These are phyloP conservation scores for Urocyon cinereoargenteus DNA, from an alignment of 2,797 vertebrate genomes.

Conservation along the genomic window DNA sequence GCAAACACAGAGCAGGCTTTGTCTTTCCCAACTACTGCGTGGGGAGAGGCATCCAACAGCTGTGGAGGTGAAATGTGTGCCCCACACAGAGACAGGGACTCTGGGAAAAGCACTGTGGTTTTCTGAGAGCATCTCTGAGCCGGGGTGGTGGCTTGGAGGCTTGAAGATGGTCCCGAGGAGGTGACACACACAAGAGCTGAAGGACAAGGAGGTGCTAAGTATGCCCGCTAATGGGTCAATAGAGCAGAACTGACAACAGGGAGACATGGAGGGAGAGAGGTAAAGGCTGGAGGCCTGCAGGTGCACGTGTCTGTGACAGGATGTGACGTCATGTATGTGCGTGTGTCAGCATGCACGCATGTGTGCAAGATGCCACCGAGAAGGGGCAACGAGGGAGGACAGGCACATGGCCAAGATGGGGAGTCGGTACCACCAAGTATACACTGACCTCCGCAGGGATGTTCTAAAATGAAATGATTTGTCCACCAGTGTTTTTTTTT, in stretches of 20 bases:
- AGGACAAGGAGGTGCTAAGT: neutral
- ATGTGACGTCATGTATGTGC: neutral
- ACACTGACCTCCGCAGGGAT: neutral
- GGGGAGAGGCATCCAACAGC: neutral
- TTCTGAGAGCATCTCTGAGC: neutral
- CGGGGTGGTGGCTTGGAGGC: neutral
- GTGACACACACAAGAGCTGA: neutral
- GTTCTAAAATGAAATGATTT: neutral
- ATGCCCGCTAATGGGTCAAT: neutral
- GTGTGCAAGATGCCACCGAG: neutral
- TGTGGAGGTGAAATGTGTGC: fast-evolving
- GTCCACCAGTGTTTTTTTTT: neutral
- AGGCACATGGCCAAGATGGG: neutral
- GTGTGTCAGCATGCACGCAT: neutral
- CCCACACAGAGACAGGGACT: neutral
- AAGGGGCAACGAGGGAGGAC: neutral
- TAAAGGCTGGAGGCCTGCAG: neutral
- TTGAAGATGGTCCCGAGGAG: neutral
- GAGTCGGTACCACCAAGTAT: fast-evolving
- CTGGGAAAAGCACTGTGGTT: neutral
- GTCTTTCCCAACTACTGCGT: neutral
- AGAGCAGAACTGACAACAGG: neutral
- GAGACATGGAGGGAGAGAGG: neutral
- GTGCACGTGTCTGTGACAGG: neutral
- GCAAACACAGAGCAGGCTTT: neutral